Evolutionary conservation across 2,888 invertebrate genomes (phyloP), one percentile per base, ranked within the genome.

Genomic region (Drosophila borborema): DNA sequence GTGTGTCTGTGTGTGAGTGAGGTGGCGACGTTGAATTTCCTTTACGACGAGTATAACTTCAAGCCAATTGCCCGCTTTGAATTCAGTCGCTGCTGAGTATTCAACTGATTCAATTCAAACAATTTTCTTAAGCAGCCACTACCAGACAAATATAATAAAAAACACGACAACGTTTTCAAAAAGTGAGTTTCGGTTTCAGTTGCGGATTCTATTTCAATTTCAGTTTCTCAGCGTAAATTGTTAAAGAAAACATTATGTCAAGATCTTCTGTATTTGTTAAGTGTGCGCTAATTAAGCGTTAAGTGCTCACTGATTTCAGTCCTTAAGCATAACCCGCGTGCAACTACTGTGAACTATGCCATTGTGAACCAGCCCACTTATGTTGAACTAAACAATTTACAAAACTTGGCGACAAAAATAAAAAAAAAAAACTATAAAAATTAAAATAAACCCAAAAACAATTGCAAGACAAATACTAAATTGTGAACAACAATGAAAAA

Each of bases 71-170:
- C 71, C 63, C 80, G 80, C 80, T 86, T 88, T 76, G 76, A 77
- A 79, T 88, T 92, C 88, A 92, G 92, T 92, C 81, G 87, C 70
- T 82, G 90, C 82, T 91, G 86, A 86, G 89, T 89, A 82, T 85
- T 90, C 91, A 87, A 78, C 90, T 72, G 82, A 87, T 82, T 80
- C 91, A 78, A 86, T 87, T 86, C 78, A 71, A 73, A 63, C 46
- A 43, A 43, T 38, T 56, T 46, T 31, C 18, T 34, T 51, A n/a
- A 46, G 48, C 62, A 63, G 43, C 51, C 51, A 20, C n/a, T n/a
- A 16, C 41, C 31, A 8, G 41, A 45, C 46, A 34, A 49, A 69
- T 65, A 56, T 40, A 55, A 53, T 65, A 43, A 67, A 45, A 53
- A 38, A 23, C 43, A 43, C 40, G n/a, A 45, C 28, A 73, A 49